Conservation (phyloP, 2,888 invertebrate genomes). For the Epinotia bilunana region DNA sequence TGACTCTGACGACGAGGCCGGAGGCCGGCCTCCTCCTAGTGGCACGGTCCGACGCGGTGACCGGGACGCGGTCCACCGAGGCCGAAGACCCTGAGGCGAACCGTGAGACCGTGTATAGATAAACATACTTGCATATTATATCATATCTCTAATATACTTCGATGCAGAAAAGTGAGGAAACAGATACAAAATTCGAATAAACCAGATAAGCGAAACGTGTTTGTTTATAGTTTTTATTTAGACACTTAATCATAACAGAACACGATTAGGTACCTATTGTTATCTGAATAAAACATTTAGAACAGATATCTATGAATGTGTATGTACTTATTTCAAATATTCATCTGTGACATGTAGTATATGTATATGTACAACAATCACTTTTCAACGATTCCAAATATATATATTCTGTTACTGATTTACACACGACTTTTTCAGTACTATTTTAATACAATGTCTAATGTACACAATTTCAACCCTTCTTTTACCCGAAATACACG, state of each 20-base stretch:
- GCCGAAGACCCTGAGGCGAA: background rate
- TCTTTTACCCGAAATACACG: conserved; percentile 77
- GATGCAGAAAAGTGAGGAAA: conserved; percentile 40
- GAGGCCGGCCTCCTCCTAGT: background rate
- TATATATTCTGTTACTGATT: conserved; percentile 78
- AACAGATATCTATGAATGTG: conserved; percentile 56
- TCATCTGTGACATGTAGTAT: conserved; percentile 74
- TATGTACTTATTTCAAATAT: conserved; percentile 66
- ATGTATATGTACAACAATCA: conserved; percentile 70
- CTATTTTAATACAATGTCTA: conserved; percentile 79
- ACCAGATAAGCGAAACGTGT: conserved; percentile 64
- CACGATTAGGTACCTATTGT: conserved; percentile 59
- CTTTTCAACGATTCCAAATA: conserved; percentile 81
- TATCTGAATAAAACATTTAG: conserved; percentile 69
- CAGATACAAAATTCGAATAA: conserved; percentile 33
- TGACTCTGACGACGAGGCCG: conserved; percentile 1
- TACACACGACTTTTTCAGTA: conserved; percentile 75
- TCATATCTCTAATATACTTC: conserved; percentile 26
- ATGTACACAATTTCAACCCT: conserved; percentile 79
- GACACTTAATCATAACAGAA: conserved; percentile 64
- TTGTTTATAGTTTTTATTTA: conserved; percentile 60
- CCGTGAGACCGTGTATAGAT: conserved; percentile 23
- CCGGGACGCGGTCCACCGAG: background rate
- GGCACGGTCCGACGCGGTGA: background rate
- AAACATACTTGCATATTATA: conserved; percentile 30